phyloP scores from a whole-genome alignment of 1,140 invertebrate species.

The Drosophila subpulchrella region DNA sequence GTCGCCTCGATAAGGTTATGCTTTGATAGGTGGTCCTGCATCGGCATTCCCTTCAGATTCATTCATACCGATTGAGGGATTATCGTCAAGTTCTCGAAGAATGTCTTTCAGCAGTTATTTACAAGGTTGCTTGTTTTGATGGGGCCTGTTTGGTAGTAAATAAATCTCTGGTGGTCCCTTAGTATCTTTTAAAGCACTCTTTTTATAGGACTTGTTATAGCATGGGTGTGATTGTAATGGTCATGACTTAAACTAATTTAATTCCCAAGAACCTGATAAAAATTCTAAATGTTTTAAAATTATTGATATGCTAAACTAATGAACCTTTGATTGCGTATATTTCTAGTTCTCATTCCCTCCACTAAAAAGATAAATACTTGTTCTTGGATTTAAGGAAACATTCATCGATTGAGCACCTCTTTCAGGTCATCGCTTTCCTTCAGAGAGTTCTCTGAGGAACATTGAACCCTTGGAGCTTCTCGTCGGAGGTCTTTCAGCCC shows the following conservation, averaged over 20 bases:
- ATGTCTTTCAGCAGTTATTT: not conserved
- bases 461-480: constrained; percentile 36
- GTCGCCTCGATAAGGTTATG: constrained; percentile 50
- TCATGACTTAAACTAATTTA: too few relatives aligned
- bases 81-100: not conserved
- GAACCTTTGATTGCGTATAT: not conserved
- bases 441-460: constrained; percentile 20
- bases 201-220: not conserved
- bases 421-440: constrained; percentile 29
- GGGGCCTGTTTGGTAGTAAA: constrained; percentile 1
- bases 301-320: not conserved
- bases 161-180: not conserved
- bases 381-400: not conserved
- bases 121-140: constrained; percentile 13
- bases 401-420: not conserved
- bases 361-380: not conserved
- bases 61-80: constrained; percentile 6
- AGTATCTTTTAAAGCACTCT: not conserved
- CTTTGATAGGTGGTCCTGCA: constrained; percentile 47
- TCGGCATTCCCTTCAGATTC: constrained; percentile 2
- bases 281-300: too few relatives aligned
- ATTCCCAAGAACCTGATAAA: too few relatives aligned
- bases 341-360: not conserved
- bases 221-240: too few relatives aligned
- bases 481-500: constrained; percentile 24